Percentiles rank a stretch among this genome's conserved stretches.
Conservation (phyloP, 2,888 invertebrate genomes). For the Adelphocoris suturalis region DNA sequence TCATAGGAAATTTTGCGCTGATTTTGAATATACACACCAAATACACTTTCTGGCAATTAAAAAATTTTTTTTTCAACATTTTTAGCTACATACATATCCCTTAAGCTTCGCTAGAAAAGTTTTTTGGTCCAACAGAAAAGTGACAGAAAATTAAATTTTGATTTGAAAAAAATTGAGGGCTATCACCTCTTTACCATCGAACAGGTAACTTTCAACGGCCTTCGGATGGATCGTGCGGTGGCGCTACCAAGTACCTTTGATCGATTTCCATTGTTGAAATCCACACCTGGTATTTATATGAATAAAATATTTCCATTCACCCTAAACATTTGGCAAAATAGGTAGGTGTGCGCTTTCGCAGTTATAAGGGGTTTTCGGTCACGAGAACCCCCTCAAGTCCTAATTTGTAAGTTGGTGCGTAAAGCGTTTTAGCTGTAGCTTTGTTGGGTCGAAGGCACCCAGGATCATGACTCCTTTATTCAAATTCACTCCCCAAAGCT, state of each 20-base stretch:
- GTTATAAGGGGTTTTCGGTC: conserved; percentile 67
- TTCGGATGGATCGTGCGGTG: neutral
- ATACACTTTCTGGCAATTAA: too few relatives aligned
- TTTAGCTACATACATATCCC: too few relatives aligned
- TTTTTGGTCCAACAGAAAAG: too few relatives aligned
- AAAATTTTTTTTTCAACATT: too few relatives aligned
- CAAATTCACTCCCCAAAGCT: conserved; percentile 34
- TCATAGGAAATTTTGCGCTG: too few relatives aligned
- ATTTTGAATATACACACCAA: too few relatives aligned
- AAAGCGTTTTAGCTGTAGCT: conserved; percentile 28
- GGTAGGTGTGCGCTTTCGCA: conserved; percentile 34
- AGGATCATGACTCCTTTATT: conserved; percentile 67
- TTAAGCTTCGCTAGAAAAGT: too few relatives aligned
- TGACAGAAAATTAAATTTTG: too few relatives aligned
- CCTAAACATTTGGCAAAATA: neutral
- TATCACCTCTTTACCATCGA: too few relatives aligned
- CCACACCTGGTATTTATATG: conserved; percentile 28
- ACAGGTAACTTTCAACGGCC: neutral
- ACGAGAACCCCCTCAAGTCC: conserved; percentile 63
- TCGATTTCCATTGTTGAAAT: neutral
- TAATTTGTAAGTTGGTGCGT: conserved; percentile 65
- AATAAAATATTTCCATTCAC: conserved; percentile 56
- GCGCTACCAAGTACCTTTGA: neutral
- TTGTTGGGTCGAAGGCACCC: conserved; percentile 8
- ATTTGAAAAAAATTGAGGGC: too few relatives aligned